A percentile compares a stretch with the other conserved stretches of the same genome.
These are phyloP conservation scores for Ametastegia equiseti DNA, from an alignment of 2,888 invertebrate species.

Conservation along the genomic window DNA sequence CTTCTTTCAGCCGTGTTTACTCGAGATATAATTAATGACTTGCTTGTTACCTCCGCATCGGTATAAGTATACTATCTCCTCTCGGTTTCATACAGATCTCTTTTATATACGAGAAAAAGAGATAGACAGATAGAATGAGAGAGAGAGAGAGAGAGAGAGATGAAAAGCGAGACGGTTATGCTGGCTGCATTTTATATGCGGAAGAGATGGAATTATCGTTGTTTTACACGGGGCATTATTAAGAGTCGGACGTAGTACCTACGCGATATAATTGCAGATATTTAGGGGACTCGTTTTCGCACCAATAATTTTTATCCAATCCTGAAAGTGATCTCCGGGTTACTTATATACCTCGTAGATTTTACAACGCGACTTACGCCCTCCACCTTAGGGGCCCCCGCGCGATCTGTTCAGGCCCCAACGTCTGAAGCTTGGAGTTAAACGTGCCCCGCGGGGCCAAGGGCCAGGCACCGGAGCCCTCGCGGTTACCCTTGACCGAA, in stretches of 20 bases:
- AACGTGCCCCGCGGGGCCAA: conserved; percentile 49
- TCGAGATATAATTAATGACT: conserved; percentile 48
- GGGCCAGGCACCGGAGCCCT: conserved; percentile 46
- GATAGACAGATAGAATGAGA: too few species aligned
- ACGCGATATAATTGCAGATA: neutral
- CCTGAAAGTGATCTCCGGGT: neutral
- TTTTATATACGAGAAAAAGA: neutral
- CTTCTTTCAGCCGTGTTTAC: conserved; percentile 47
- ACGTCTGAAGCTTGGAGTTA: conserved; percentile 43
- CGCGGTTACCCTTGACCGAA: conserved; percentile 60
- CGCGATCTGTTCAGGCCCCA: conserved; percentile 29
- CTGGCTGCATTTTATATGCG: neutral
- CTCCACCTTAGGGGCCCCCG: conserved; percentile 1
- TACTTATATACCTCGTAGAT: conserved; percentile 1
- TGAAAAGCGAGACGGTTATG: neutral
- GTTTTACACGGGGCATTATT: conserved; percentile 24
- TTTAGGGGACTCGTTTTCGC: neutral
- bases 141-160: neutral
- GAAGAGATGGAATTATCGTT: conserved; percentile 43
- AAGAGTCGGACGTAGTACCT: neutral
- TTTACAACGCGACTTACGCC: neutral
- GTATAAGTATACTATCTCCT: conserved; percentile 37
- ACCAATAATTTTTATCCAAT: conserved; percentile 9
- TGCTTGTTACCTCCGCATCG: conserved; percentile 42
- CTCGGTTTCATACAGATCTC: conserved; percentile 31